These are phyloP conservation scores for Drosophila teissieri DNA, from an alignment of 1,140 invertebrate genomes.

Conservation along the genomic window DNA sequence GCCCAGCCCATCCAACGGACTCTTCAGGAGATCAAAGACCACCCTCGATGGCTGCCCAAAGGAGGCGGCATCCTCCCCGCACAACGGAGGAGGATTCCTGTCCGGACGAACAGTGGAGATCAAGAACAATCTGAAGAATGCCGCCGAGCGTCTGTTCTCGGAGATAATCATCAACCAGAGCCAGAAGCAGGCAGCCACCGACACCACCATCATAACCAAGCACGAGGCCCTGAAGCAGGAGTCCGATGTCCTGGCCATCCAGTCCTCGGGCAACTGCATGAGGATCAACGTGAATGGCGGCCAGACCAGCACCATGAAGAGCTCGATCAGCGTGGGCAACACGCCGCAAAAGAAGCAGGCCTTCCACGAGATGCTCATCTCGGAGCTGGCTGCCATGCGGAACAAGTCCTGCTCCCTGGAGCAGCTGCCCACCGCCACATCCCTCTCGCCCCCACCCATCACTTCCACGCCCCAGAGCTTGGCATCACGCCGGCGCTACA, in stretches of 20 bases:
- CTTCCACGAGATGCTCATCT: slow-evolving; percentile 84
- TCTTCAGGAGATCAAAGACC: slow-evolving; percentile 78
- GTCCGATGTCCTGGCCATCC: slow-evolving; percentile 26
- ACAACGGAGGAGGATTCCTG: slow-evolving; percentile 37
- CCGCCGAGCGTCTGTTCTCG: slow-evolving; percentile 82
- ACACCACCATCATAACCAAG: slow-evolving; percentile 76
- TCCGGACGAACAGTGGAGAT: slow-evolving; percentile 75
- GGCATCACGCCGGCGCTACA: slow-evolving; percentile 61
- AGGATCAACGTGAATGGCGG: slow-evolving; percentile 40
- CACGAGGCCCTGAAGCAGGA: slow-evolving; percentile 77
- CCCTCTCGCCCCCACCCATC: slow-evolving; percentile 7
- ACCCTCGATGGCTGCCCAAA: slow-evolving; percentile 64
- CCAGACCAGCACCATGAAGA: slow-evolving; percentile 52
- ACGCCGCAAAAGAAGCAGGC: slow-evolving; percentile 82
- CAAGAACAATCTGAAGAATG: slow-evolving; percentile 83
- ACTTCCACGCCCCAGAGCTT: slow-evolving; percentile 48
- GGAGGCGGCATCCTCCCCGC: slow-evolving; percentile 15
- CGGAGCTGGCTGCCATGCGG: slow-evolving; percentile 83
- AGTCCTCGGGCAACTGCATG: slow-evolving; percentile 46
- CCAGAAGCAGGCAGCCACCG: slow-evolving; percentile 58
- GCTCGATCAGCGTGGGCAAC: slow-evolving; percentile 57
- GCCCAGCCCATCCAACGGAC: slow-evolving; percentile 48
- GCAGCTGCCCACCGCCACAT: slow-evolving; percentile 69
- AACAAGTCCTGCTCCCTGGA: slow-evolving; percentile 76
- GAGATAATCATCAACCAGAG: slow-evolving; percentile 80